These are phyloP conservation scores for Phragmatobia fuliginosa DNA, from an alignment of 2,888 invertebrate genomes.

Conservation along the genomic window DNA sequence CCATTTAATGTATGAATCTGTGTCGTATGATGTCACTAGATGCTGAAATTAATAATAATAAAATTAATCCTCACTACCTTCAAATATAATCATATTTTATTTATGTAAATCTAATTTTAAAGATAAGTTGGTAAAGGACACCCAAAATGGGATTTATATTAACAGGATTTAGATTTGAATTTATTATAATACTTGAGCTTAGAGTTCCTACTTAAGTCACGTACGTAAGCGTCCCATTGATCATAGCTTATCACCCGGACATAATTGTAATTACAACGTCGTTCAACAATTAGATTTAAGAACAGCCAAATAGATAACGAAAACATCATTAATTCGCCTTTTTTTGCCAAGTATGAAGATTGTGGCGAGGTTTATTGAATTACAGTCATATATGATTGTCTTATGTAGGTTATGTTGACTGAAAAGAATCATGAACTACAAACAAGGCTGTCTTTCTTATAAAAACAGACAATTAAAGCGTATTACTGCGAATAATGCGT, in stretches of 20 bases:
- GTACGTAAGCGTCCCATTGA: background rate
- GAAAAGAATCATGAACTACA: background rate
- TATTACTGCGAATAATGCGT: background rate
- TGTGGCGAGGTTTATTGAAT: background rate
- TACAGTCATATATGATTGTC: no score
- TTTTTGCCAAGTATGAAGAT: background rate
- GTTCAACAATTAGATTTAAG: background rate
- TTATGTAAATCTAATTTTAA: no score
- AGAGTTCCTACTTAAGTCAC: background rate
- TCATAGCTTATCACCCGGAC: background rate
- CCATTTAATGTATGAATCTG: conserved; percentile 95
- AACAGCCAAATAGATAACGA: background rate
- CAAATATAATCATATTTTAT: no score
- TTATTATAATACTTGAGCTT: background rate
- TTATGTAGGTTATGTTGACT: background rate
- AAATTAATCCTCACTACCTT: background rate
- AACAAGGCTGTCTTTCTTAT: background rate
- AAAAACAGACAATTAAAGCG: background rate
- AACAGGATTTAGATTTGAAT: background rate
- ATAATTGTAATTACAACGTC: background rate
- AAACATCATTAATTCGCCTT: background rate
- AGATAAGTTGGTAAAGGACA: background rate
- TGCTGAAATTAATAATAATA: conserved; percentile 86
- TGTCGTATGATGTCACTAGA: conserved; percentile 93
- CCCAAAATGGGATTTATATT: background rate